phyloP scores from a whole-genome alignment of 2,113 vertebrate species.

The Peucedramus taeniatus region DNA sequence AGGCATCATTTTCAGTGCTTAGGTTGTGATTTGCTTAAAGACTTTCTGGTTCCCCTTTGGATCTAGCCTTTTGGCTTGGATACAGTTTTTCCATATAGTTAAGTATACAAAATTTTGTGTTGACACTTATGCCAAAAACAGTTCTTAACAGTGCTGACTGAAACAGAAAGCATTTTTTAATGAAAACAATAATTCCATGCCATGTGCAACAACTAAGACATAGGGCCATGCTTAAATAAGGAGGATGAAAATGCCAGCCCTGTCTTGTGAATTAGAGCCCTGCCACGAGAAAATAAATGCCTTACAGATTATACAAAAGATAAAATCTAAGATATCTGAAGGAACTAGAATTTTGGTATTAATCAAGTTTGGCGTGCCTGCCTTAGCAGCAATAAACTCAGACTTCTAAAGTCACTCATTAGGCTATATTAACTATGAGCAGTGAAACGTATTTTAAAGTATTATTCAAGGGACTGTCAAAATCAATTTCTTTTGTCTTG shows the following conservation, averaged over 20 bases:
- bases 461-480: background rate
- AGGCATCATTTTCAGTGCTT: background rate
- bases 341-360: background rate
- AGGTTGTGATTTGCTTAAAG: background rate
- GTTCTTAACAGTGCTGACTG: background rate
- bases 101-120: background rate
- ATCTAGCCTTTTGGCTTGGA: background rate
- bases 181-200: background rate
- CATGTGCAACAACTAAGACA: background rate
- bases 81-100: background rate
- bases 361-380: background rate
- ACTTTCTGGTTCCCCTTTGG: background rate
- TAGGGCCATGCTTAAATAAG: background rate
- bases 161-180: background rate
- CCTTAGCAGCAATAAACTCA: background rate
- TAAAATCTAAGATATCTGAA: background rate
- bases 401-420: background rate
- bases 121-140: background rate
- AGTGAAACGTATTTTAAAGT: background rate
- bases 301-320: background rate
- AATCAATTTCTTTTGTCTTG: background rate
- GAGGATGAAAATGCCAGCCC: background rate
- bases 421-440: background rate
- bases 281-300: background rate
- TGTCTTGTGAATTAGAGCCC: background rate